Evolutionary conservation across 2,113 vertebrate species (phyloP).

Genomic region (Illadopsis cleaveri): DNA sequence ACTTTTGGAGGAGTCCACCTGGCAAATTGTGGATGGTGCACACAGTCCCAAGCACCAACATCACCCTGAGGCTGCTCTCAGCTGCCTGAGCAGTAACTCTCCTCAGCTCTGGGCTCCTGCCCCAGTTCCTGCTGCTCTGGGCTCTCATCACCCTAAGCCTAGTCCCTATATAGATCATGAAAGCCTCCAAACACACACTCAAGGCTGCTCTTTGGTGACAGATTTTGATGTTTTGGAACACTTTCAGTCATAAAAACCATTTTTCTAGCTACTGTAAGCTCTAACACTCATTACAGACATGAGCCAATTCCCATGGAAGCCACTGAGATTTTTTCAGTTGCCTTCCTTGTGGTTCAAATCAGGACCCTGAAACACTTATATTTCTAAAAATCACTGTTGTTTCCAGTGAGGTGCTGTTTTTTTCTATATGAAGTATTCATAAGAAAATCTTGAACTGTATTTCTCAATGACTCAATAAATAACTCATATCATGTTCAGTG

Average conservation of each 20-base stretch:
- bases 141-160: neutral
- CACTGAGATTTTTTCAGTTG: neutral
- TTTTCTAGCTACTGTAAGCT: neutral
- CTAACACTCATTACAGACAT: neutral
- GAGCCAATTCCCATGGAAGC: neutral
- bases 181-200: neutral
- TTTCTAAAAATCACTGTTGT: neutral
- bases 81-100: neutral
- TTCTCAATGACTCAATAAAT: conserved; percentile 22
- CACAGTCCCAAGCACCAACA: neutral
- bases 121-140: neutral
- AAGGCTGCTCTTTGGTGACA: neutral
- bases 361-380: neutral
- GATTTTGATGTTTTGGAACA: neutral
- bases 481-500: neutral
- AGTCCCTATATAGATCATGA: no score
- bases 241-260: neutral
- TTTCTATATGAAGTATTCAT: neutral
- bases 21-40: rapidly evolving
- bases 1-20: neutral
- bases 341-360: neutral
- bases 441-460: neutral
- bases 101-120: neutral
- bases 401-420: neutral
- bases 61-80: neutral